phyloP scores from a whole-genome alignment of 2,113 vertebrate genomes.

The Podarcis muralis region DNA sequence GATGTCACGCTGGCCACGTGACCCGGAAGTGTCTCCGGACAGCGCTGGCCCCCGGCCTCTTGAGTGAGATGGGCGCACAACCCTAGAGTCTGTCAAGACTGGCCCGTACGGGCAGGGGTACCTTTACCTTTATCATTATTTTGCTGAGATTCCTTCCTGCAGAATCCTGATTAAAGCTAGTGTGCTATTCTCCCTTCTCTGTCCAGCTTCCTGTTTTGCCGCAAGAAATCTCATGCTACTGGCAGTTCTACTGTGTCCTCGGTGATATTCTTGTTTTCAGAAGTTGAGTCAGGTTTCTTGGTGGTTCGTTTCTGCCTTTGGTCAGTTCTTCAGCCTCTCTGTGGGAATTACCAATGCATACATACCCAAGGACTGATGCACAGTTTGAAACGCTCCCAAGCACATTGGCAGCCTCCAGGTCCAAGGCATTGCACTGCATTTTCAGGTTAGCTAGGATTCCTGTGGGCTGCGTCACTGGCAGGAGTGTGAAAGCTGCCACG shows the following conservation, averaged over 20 bases:
- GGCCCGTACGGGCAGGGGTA: too few species aligned
- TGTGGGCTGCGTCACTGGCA: conserved; percentile 13
- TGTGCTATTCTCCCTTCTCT: conserved; percentile 34
- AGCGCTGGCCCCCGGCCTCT: too few species aligned
- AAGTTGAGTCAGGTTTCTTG: conserved; percentile 64
- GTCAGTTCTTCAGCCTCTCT: conserved; percentile 66
- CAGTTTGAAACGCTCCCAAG: conserved; percentile 67
- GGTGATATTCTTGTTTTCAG: conserved; percentile 40
- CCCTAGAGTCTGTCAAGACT: too few species aligned
- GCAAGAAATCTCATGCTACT: conserved; percentile 44
- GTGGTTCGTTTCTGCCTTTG: conserved; percentile 63
- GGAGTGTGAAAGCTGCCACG: conserved; percentile 42
- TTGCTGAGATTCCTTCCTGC: conserved; percentile 44
- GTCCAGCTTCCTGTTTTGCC: conserved; percentile 48
- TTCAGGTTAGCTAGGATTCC: conserved; percentile 49
- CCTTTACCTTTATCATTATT: conserved; percentile 53
- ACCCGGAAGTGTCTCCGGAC: too few species aligned
- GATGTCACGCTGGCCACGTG: too few species aligned
- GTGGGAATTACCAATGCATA: conserved; percentile 62
- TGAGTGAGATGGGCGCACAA: too few species aligned
- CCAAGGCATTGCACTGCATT: conserved; percentile 24
- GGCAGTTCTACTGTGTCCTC: conserved; percentile 41
- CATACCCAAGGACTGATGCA: conserved; percentile 73
- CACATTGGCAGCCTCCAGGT: conserved; percentile 47
- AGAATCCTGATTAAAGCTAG: conserved; percentile 45